Evolutionary conservation across 2,888 invertebrate species (phyloP), one percentile per base, ranked within the genome.

Genomic region (Hesperia comma): DNA sequence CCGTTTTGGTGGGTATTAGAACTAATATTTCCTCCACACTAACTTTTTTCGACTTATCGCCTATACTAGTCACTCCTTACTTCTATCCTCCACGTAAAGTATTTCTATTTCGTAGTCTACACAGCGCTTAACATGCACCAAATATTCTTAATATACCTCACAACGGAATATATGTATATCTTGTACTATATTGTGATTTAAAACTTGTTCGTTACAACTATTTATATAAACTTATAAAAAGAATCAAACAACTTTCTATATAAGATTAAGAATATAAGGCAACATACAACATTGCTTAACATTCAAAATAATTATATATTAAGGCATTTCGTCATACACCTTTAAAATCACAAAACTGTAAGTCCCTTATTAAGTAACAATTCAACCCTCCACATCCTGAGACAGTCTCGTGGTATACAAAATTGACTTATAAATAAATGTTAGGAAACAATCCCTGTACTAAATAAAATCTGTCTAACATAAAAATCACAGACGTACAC

Each of bases 401-500:
- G 49, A 49, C 3, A 19, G 2, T 12, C 2, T 19, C n/a, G 12
- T 7, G 43, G n/a, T 40, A 14, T 58, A 58, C 21, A 15, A 26
- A 26, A 56, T 21, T 12, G 26, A 58, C 21, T 26, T 53, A 26
- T 32, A 53, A 53, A 53, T 41, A 46, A 55, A 6, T 55, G 12
- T 17, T 57, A 49, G 56, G 37, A 57, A 56, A 63, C n/a, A 55
- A 71, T 71, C 72, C 73, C 73, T 71, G 70, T 70, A 69, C 71
- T 69, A 70, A 60, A 66, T 46, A 57, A 66, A 33, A 63, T 56
- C 41, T 32, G 61, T 63, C 51, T 62, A 70, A 68, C 61, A 40
- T 61, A 78, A 76, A 75, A 82, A 85, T 86, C 86, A 86, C 86
- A 86, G 85, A 79, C 72, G 75, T 73, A 74, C 75, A 74, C 72